Conservation (phyloP, 2,797 vertebrate species). For the Ciconia nigra region DNA sequence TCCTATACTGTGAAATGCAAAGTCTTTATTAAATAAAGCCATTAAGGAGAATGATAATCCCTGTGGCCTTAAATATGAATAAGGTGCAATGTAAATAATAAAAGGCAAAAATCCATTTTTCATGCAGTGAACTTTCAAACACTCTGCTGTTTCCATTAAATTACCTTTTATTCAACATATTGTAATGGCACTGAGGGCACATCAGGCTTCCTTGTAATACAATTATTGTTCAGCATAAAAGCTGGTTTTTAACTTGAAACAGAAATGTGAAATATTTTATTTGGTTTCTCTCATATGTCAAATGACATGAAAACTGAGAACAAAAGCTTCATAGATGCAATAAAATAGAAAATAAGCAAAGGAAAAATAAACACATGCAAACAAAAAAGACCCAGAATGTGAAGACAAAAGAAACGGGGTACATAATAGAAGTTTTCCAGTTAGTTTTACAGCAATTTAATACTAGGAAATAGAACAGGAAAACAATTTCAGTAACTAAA, state of each 20-base stretch:
- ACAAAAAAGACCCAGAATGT: neutral
- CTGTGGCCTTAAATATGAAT: conserved; percentile 69
- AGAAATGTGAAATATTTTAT: conserved; percentile 40
- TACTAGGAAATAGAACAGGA: conserved; percentile 25
- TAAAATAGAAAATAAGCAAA: conserved; percentile 11
- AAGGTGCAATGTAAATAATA: conserved; percentile 66
- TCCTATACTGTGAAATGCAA: conserved; percentile 49
- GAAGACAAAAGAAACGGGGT: conserved; percentile 5
- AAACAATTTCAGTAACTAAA: conserved; percentile 37
- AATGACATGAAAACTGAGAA: conserved; percentile 17
- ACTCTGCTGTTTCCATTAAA: conserved; percentile 49
- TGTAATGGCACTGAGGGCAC: conserved; percentile 4
- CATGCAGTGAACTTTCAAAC: conserved; percentile 61
- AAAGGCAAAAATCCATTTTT: conserved; percentile 70
- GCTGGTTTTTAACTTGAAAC: conserved; percentile 17
- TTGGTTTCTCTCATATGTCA: conserved; percentile 9
- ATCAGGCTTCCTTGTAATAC: conserved; percentile 36
- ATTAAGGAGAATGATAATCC: conserved; percentile 68
- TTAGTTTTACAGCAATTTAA: conserved; percentile 43
- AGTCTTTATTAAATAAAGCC: conserved; percentile 71
- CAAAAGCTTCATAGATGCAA: neutral
- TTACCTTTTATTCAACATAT: conserved; percentile 42
- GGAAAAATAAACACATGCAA: conserved; percentile 18
- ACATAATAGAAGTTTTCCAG: conserved; percentile 18
- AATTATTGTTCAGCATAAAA: conserved; percentile 44